These are phyloP conservation scores for Muscidifurax raptorellus DNA, from an alignment of 1,140 invertebrate genomes.

Conservation along the genomic window DNA sequence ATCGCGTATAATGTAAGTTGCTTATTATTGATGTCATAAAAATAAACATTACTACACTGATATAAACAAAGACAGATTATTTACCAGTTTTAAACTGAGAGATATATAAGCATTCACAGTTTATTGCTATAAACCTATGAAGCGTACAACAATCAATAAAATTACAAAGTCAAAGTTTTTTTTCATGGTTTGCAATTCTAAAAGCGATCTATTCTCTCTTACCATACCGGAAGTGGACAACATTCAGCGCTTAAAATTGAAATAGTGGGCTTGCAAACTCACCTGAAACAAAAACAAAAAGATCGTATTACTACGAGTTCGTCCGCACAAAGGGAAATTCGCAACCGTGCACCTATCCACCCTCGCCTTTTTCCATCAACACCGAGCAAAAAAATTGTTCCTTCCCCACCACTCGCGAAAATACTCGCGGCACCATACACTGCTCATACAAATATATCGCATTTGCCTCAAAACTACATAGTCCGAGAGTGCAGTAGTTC, in stretches of 20 bases:
- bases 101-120: background rate
- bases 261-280: constrained; percentile 40
- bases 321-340: background rate
- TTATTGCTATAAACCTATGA: background rate
- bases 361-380: background rate
- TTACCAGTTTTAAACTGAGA: no score
- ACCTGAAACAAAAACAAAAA: constrained; percentile 51
- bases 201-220: constrained; percentile 17
- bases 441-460: background rate
- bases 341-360: background rate
- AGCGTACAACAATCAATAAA: background rate
- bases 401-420: background rate
- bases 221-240: constrained; percentile 29
- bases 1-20: no score
- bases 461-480: background rate
- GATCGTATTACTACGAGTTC: constrained; percentile 9
- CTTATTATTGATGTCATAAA: no score
- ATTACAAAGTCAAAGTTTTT: background rate
- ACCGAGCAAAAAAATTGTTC: background rate
- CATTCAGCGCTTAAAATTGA: constrained; percentile 28
- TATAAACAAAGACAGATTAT: no score
- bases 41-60: no score
- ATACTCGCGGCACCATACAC: background rate
- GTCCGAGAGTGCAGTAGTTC: background rate
- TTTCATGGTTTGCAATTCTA: background rate